Evolutionary conservation across 1,140 invertebrate species (phyloP).

Genomic region (Brachionus koreanus): DNA sequence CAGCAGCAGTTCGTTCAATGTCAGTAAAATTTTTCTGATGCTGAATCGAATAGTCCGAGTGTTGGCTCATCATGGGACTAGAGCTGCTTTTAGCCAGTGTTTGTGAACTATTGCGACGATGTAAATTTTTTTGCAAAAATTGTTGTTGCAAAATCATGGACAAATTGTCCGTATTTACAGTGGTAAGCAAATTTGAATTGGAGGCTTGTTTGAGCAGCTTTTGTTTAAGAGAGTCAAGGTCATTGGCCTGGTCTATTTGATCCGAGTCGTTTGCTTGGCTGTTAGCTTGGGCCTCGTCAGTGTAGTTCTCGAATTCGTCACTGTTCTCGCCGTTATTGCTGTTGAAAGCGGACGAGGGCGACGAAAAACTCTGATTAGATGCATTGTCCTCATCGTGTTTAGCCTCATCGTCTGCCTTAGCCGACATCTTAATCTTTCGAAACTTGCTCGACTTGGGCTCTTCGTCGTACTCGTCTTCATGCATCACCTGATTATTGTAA

Average conservation of each 20-base stretch:
- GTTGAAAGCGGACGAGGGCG: conserved; percentile 25
- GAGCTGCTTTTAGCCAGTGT: background rate
- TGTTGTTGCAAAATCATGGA: conserved; percentile 17
- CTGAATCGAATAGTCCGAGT: background rate
- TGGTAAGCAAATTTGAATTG: background rate
- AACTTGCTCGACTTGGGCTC: conserved; percentile 14
- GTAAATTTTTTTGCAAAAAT: conserved; percentile 32
- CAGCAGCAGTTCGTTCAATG: conserved; percentile 4
- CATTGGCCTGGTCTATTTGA: background rate
- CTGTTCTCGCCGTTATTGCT: conserved; percentile 28
- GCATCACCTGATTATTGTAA: conserved; percentile 6
- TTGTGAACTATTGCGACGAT: conserved; percentile 7
- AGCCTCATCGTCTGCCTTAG: background rate
- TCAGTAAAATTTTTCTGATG: conserved; percentile 12
- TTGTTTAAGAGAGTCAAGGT: background rate
- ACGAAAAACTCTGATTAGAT: conserved; percentile 9
- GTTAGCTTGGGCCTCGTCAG: background rate
- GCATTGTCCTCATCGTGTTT: conserved; percentile 6
- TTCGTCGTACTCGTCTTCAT: background rate
- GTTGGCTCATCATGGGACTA: background rate
- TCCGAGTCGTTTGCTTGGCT: background rate
- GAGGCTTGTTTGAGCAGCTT: background rate
- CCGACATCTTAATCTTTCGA: background rate
- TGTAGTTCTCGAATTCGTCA: background rate
- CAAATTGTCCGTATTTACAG: conserved; percentile 7